A percentile compares a stretch with the other conserved stretches of the same genome.
These are phyloP conservation scores for Chinchilla lanigera DNA, from an alignment of 2,113 vertebrate genomes.

Conservation along the genomic window DNA sequence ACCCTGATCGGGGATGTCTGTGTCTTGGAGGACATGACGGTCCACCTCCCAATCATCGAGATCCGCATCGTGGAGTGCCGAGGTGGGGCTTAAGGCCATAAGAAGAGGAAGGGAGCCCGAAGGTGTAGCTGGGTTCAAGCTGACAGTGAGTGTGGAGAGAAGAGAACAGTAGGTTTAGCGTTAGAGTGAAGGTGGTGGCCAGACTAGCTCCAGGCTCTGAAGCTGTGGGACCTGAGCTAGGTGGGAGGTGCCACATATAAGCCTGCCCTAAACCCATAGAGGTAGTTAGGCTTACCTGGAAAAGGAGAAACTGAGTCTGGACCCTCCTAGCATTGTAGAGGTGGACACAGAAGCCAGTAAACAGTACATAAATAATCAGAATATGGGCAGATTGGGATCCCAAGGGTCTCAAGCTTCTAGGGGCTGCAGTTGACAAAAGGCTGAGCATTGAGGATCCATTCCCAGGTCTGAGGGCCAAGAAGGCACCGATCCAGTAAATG, in stretches of 20 bases:
- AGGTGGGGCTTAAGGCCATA: slow-evolving; percentile 86
- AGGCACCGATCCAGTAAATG: not conserved
- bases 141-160: not conserved
- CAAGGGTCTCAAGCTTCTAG: not conserved
- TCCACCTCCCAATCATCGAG: slow-evolving; percentile 95
- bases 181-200: not conserved
- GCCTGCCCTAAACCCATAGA: not conserved
- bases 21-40: slow-evolving; percentile 96
- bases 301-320: not conserved
- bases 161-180: not conserved
- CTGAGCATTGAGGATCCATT: not conserved
- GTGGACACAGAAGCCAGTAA: not conserved
- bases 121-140: not conserved
- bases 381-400: not conserved
- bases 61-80: slow-evolving; percentile 96
- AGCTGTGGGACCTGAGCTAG: not conserved
- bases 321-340: not conserved
- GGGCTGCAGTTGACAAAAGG: not conserved
- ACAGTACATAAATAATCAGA: not conserved
- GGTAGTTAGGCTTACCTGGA: not conserved
- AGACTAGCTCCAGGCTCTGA: not conserved
- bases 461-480: not conserved
- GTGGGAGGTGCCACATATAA: not conserved
- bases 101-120: not conserved
- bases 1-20: slow-evolving; percentile 97